Evolutionary conservation across 2,797 vertebrate genomes (phyloP), one percentile per base, ranked within the genome.

Genomic region (Muscicapa striata): DNA sequence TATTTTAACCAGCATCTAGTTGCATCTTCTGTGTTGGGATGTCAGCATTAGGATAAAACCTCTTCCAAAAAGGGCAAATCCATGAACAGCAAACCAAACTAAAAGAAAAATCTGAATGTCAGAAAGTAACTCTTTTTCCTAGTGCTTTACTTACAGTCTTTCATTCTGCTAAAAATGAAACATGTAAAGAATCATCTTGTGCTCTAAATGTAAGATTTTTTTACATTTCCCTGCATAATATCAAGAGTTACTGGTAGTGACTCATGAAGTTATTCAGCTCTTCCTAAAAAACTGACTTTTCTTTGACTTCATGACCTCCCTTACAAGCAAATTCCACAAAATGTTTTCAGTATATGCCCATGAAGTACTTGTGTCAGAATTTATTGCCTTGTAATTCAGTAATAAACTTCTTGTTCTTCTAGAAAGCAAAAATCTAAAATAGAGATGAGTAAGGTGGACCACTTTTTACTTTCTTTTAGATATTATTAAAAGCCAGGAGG

Each of bases 321-420:
- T 94, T 81, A 88, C 58, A 78, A 72, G 51, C 29, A 93, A 93
- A 93, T 96, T 91, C 90, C 66, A 73, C 66, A 78, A 52, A 54
- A 66, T 38, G 29, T 78, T 94, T 93, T 82, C 62, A 86, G 79
- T 26, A 32, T 68, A 62, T 55, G 38, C 29, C 58, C 38, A 51
- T 69, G 59, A 95, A 94, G 40, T n/a, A 88, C 30, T 64, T 84
- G 46, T 45, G 26, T 81, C 77, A 38, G 59, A 73, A 87, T 91
- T 78, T 87, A 86, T 81, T 88, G 62, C 58, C 58, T 81, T 88
- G 69, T 66, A 86, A 72, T 91, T 94, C 49, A 48, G 69, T 69
- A 81, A 86, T 90, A 72, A 81, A 75, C 43, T 85, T 36, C 66
- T 89, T 83, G 30, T 68, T 83, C 52, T 73, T 79, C 11, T 40